These are phyloP conservation scores for Eumeta japonica DNA, from an alignment of 1,140 invertebrate genomes.

Conservation along the genomic window DNA sequence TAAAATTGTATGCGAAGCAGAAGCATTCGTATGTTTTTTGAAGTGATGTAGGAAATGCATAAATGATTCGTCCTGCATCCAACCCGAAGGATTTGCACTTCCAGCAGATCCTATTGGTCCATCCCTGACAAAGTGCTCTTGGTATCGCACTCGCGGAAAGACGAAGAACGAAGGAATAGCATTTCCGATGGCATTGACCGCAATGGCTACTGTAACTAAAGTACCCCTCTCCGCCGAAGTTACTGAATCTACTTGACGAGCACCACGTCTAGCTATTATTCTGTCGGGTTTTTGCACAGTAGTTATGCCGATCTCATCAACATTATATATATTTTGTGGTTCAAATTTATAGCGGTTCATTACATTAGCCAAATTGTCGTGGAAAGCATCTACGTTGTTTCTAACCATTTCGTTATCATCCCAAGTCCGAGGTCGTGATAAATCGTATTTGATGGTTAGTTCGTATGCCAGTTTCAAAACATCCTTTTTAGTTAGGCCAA, in stretches of 20 bases:
- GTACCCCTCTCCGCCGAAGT: conserved; percentile 46
- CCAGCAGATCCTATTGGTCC: too few relatives aligned
- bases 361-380: conserved; percentile 27
- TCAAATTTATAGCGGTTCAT: too few relatives aligned
- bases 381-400: too few relatives aligned
- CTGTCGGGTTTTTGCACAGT: too few relatives aligned
- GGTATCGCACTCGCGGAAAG: conserved; percentile 29
- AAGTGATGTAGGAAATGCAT: conserved; percentile 31
- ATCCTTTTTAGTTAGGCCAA: conserved; percentile 29
- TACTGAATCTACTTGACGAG: conserved; percentile 40
- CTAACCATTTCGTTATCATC: conserved; percentile 29
- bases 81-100: conserved; percentile 31
- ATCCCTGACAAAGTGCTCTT: conserved; percentile 46
- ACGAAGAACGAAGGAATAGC: conserved; percentile 12
- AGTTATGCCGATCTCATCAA: conserved; percentile 52
- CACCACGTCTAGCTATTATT: conserved; percentile 34
- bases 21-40: conserved; percentile 23
- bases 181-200: conserved; percentile 36
- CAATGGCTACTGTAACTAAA: conserved; percentile 37
- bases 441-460: too few relatives aligned
- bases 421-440: conserved; percentile 24
- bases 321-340: too few relatives aligned
- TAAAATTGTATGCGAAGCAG: conserved; percentile 14
- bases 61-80: conserved; percentile 41
- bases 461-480: conserved; percentile 38